These are phyloP conservation scores for Cliona cf. orientalis DNA, from an alignment of 37 sponge, comb jelly and placozoan species.

Conservation along the genomic window DNA sequence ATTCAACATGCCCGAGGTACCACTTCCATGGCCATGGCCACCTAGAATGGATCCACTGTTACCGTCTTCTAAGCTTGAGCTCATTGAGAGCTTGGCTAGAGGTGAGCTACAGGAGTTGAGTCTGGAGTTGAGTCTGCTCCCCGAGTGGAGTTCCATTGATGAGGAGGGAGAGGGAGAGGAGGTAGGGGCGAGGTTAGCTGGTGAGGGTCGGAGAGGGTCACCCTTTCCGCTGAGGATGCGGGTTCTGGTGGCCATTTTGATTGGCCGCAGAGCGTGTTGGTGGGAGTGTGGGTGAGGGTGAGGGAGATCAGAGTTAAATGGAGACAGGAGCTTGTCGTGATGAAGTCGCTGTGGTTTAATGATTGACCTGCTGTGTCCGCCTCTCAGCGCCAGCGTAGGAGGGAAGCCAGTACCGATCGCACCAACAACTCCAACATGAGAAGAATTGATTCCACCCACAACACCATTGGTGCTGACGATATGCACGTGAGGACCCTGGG, in stretches of 20 bases:
- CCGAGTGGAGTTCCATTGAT: too few relatives aligned
- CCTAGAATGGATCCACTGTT: background rate
- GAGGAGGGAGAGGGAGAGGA: background rate
- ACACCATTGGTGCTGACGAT: background rate
- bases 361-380: background rate
- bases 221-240: background rate
- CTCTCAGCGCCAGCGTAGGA: background rate
- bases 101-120: slow-evolving; percentile 15
- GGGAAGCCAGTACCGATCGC: background rate
- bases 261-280: background rate
- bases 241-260: background rate
- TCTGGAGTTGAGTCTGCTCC: background rate
- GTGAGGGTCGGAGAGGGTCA: background rate
- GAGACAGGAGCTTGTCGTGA: slow-evolving; percentile 46
- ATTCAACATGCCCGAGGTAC: background rate
- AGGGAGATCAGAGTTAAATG: slow-evolving; percentile 38
- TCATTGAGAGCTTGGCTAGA: slow-evolving; percentile 30
- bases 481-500: background rate
- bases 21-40: background rate
- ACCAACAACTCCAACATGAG: background rate
- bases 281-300: background rate
- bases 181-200: background rate
- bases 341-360: background rate
- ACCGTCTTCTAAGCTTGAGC: slow-evolving; percentile 14
- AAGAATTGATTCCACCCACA: background rate